These are phyloP conservation scores for Orchesellides sinensis DNA, from an alignment of 2,888 invertebrate species.

Conservation along the genomic window DNA sequence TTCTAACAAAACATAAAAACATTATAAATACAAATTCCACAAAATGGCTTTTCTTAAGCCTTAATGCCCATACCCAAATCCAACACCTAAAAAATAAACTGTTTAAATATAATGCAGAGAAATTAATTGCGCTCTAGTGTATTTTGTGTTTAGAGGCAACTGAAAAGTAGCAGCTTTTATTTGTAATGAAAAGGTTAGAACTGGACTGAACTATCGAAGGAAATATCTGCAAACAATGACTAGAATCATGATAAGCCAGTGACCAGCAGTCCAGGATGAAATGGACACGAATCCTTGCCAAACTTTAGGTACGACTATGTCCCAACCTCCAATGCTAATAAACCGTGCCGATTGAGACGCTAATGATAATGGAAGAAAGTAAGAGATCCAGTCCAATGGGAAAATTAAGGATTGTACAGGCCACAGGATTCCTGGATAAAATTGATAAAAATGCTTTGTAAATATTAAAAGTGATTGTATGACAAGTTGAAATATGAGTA, in stretches of 20 bases:
- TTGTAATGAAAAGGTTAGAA: too few relatives aligned
- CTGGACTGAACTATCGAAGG: too few relatives aligned
- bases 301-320: constrained; percentile 53
- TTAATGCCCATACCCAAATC: too few relatives aligned
- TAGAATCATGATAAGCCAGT: constrained; percentile 56
- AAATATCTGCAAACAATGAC: constrained; percentile 46
- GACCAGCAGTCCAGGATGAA: constrained; percentile 54
- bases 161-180: too few relatives aligned
- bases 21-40: too few relatives aligned
- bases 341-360: constrained; percentile 43
- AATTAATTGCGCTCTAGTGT: too few relatives aligned
- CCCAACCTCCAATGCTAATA: constrained; percentile 58
- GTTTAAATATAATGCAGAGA: too few relatives aligned
- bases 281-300: constrained; percentile 62
- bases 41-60: too few relatives aligned
- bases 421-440: constrained; percentile 63
- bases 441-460: background rate
- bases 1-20: too few relatives aligned
- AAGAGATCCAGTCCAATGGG: constrained; percentile 53
- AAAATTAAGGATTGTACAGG: constrained; percentile 47
- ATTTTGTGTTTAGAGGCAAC: too few relatives aligned
- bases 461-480: background rate
- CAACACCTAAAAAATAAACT: too few relatives aligned
- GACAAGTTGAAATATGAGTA: too few relatives aligned
- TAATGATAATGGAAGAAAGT: constrained; percentile 49